These are phyloP conservation scores for Megamerina dolium DNA, from an alignment of 2,888 invertebrate species.

Conservation along the genomic window DNA sequence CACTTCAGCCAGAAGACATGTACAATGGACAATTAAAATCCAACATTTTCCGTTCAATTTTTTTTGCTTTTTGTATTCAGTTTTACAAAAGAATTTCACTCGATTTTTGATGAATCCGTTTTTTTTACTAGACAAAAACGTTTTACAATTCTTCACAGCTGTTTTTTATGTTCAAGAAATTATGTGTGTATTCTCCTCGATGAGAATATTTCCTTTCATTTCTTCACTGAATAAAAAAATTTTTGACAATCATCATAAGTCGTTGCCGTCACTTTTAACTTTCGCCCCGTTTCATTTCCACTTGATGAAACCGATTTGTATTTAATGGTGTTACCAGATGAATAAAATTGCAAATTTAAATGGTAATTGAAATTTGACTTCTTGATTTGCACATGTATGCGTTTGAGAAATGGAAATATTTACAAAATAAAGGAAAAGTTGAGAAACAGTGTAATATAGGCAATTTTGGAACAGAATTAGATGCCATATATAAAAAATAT, in stretches of 20 bases:
- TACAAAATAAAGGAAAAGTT: too few species aligned
- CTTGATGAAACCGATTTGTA: slow-evolving; percentile 17
- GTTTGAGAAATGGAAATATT: too few species aligned
- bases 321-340: slow-evolving; percentile 17
- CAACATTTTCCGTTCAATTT: slow-evolving; percentile 10
- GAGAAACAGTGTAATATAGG: too few species aligned
- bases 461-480: too few species aligned
- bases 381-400: too few species aligned
- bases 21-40: slow-evolving; percentile 26
- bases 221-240: too few species aligned
- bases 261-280: slow-evolving; percentile 32
- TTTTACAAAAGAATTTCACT: slow-evolving; percentile 7
- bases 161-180: slow-evolving; percentile 9
- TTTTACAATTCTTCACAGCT: slow-evolving; percentile 4
- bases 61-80: too few species aligned
- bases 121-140: too few species aligned
- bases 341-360: too few species aligned
- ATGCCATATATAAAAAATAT: too few species aligned
- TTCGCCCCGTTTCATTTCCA: slow-evolving; percentile 31
- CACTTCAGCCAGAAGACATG: background rate
- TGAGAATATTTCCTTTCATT: slow-evolving; percentile 15
- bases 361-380: too few species aligned
- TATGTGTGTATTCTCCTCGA: slow-evolving; percentile 4
- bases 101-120: slow-evolving; percentile 2
- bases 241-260: slow-evolving; percentile 39